Evolutionary conservation across 2,888 invertebrate genomes (phyloP).

Genomic region (Doris montereyensis): DNA sequence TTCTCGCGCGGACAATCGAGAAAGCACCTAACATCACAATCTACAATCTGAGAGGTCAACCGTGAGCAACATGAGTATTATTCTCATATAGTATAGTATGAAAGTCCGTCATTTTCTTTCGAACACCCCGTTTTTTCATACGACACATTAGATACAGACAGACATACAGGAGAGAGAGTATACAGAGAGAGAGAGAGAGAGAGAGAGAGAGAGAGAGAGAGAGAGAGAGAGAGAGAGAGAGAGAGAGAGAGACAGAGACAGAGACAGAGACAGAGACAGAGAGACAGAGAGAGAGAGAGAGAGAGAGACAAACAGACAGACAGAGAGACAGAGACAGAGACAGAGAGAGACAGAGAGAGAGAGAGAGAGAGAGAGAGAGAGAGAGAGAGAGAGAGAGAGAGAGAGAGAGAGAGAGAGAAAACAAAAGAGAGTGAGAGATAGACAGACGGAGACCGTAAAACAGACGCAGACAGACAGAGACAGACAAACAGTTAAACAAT

Average conservation of each 20-base stretch:
- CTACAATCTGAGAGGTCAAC: too few relatives aligned
- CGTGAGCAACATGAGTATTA: too few relatives aligned
- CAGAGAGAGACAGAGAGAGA: not conserved
- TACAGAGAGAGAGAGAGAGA: not conserved
- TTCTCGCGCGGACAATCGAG: too few relatives aligned
- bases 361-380: conserved; percentile 4
- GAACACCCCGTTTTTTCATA: too few relatives aligned
- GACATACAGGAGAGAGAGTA: too few relatives aligned
- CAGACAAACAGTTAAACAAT: too few relatives aligned
- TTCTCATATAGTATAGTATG: too few relatives aligned
- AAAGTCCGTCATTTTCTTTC: too few relatives aligned
- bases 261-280: not conserved
- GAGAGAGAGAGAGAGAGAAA: conserved; percentile 4
- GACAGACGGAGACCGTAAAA: too few relatives aligned
- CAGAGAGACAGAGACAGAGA: not conserved
- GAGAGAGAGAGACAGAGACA: not conserved
- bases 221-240: not conserved
- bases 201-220: not conserved
- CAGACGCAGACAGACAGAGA: too few relatives aligned
- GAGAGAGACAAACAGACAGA: not conserved
- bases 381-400: conserved; percentile 5
- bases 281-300: not conserved
- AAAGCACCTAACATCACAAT: too few relatives aligned
- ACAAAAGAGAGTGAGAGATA: not conserved
- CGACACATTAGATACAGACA: too few relatives aligned